Conservation (phyloP, 2,113 vertebrate genomes). For the Epinephelus lanceolatus region DNA sequence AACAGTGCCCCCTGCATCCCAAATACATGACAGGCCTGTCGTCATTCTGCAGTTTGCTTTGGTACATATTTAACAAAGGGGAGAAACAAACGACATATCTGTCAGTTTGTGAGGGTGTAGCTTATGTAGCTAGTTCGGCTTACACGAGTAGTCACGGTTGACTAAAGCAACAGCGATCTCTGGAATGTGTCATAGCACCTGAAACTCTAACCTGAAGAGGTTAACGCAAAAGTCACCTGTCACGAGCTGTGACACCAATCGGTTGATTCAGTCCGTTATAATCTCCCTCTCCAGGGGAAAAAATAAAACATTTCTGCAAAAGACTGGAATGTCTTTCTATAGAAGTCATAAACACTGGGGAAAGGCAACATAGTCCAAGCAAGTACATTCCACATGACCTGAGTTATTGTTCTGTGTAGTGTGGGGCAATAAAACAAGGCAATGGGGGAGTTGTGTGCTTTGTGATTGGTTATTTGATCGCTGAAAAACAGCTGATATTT, state of each 20-base stretch:
- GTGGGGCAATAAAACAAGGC: constrained; percentile 84
- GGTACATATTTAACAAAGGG: constrained; percentile 61
- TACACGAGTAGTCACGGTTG: constrained; percentile 34
- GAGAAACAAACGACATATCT: constrained; percentile 24
- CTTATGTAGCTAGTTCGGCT: constrained; percentile 57
- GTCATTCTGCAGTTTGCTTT: constrained; percentile 61
- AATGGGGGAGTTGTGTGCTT: constrained; percentile 86
- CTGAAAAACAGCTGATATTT: constrained; percentile 61
- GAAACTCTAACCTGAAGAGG: constrained; percentile 57
- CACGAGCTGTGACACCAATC: constrained; percentile 39
- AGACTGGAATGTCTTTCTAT: constrained; percentile 86
- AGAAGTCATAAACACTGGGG: constrained; percentile 86
- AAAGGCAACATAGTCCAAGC: constrained; percentile 90
- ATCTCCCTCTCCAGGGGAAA: constrained; percentile 56
- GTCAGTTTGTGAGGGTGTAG: constrained; percentile 40
- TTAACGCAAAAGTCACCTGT: constrained; percentile 10
- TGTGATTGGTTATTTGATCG: constrained; percentile 83
- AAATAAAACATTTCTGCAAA: constrained; percentile 85
- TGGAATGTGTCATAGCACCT: constrained; percentile 88
- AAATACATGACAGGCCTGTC: constrained; percentile 20
- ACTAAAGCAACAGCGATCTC: constrained; percentile 80
- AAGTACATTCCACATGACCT: constrained; percentile 95
- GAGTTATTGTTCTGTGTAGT: constrained; percentile 90
- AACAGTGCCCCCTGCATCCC: background rate
- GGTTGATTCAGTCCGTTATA: constrained; percentile 40